phyloP scores from a whole-genome alignment of 1,140 invertebrate species.

The Nomia melanderi region DNA sequence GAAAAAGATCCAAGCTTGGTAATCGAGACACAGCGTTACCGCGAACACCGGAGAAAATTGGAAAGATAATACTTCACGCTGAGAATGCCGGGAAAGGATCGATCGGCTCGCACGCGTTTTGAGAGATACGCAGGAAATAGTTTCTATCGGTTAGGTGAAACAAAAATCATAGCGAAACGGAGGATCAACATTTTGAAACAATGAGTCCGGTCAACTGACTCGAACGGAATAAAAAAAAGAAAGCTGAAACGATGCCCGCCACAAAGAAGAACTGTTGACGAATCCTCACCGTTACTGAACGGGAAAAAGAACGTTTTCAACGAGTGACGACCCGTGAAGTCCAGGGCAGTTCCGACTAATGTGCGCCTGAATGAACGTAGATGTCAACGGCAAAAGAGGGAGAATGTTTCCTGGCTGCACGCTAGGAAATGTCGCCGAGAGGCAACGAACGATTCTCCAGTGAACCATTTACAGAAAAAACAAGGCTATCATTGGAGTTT shows the following conservation, averaged over 20 bases:
- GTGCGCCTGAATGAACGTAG: background rate
- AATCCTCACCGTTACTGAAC: background rate
- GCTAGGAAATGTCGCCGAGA: background rate
- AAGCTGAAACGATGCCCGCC: background rate
- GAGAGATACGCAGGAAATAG: background rate
- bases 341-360: background rate
- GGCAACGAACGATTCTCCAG: background rate
- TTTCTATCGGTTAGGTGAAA: background rate
- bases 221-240: background rate
- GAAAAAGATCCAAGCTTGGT: background rate
- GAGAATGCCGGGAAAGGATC: background rate
- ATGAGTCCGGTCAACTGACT: background rate
- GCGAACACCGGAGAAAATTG: slow-evolving; percentile 13
- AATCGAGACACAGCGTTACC: slow-evolving; percentile 2
- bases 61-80: slow-evolving; percentile 16
- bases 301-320: background rate
- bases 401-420: background rate
- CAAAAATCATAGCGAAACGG: background rate
- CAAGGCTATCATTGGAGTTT: background rate
- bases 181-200: background rate
- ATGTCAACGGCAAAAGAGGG: slow-evolving; percentile 16
- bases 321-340: background rate
- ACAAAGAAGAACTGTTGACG: background rate
- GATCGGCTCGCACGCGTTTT: slow-evolving; percentile 21
- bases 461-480: background rate